These are phyloP conservation scores for Thymelicus acteon DNA, from an alignment of 2,888 invertebrate species.

Conservation along the genomic window DNA sequence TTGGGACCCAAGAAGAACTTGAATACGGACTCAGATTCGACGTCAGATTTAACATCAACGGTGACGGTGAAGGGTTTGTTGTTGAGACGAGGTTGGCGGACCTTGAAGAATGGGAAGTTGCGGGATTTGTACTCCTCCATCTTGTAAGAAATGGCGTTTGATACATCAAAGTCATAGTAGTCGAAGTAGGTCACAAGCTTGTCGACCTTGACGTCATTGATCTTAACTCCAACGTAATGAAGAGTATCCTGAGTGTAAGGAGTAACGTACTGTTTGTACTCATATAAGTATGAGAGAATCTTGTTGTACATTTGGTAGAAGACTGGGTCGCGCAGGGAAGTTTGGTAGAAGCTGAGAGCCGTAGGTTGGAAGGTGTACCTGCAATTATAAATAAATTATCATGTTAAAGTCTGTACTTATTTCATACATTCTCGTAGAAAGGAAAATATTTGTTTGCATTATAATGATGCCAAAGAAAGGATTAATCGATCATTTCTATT, in stretches of 20 bases:
- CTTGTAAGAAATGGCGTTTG: constrained; percentile 75
- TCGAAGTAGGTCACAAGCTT: constrained; percentile 88
- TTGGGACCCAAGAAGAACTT: constrained; percentile 89
- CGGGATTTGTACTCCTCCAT: constrained; percentile 62
- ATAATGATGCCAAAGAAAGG: too few species aligned
- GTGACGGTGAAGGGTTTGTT: constrained; percentile 88
- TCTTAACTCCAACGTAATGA: constrained; percentile 84
- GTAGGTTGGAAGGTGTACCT: constrained; percentile 81
- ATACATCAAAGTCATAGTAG: constrained; percentile 86
- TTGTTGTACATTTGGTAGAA: constrained; percentile 89
- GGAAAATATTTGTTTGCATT: too few species aligned
- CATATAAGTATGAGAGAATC: constrained; percentile 82
- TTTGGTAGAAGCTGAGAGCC: constrained; percentile 86
- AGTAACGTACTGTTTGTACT: constrained; percentile 84
- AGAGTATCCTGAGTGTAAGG: constrained; percentile 85
- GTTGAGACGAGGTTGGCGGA: constrained; percentile 88
- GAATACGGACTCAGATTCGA: constrained; percentile 83
- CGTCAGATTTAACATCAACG: constrained; percentile 85
- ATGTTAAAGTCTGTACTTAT: too few species aligned
- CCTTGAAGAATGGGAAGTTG: constrained; percentile 73
- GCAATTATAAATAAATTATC: constrained; percentile 63
- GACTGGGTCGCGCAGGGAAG: constrained; percentile 88
- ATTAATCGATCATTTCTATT: too few species aligned
- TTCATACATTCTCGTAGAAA: too few species aligned
- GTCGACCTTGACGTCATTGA: constrained; percentile 86